Base-by-base conservation (phyloP, 2,888 invertebrate genomes). In the Hyposoter didymator region DNA sequence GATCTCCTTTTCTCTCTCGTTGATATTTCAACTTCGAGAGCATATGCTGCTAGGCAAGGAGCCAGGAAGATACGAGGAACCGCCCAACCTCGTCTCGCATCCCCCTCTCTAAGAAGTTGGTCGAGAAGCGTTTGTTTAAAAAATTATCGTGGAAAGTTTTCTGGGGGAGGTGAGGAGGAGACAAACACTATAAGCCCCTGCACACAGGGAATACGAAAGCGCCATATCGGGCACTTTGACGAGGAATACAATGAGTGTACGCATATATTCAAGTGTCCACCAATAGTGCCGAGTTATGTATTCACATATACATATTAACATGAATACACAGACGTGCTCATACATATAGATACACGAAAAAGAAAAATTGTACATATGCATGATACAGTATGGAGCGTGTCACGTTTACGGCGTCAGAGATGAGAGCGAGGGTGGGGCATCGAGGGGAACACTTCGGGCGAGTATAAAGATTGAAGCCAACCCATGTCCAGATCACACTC, bases 131-230 rank as follows among this genome's bases (percentile, higher is more conserved):
- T 92, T 93, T 93, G 93, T 93, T 93, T 92, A 93, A 94, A 93
- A 92, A 94, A 94, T 92, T 93, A 93, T 91, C 92, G 92, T 92
- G 90, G 92, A 93, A 92, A 93, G 93, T 91, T 90, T 87, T 87
- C 82, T 86, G 84, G 89, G 87, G 89, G 89, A 89, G 89, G 89
- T 88, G 72, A 81, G 78, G 74, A 73, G 72, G 73, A 78, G 73
- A 81, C 72, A 76, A 81, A 73, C 79, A 78, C 78, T 72, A 55
- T 62, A 64, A 70, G 70, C 69, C 45, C 64, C 64, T 59, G 45
- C 74, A 28, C 74, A 28, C 78, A 66, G 75, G 66, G 67, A 88
- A 88, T 66, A 80, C 35, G 39, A 59, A 66, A 80, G 70, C 62
- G 84, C 82, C 78, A 45, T 55, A 39, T 19, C 55, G 75, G 59